Conservation (phyloP, 2,113 vertebrate genomes). For the Pollimyrus isidori region DNA sequence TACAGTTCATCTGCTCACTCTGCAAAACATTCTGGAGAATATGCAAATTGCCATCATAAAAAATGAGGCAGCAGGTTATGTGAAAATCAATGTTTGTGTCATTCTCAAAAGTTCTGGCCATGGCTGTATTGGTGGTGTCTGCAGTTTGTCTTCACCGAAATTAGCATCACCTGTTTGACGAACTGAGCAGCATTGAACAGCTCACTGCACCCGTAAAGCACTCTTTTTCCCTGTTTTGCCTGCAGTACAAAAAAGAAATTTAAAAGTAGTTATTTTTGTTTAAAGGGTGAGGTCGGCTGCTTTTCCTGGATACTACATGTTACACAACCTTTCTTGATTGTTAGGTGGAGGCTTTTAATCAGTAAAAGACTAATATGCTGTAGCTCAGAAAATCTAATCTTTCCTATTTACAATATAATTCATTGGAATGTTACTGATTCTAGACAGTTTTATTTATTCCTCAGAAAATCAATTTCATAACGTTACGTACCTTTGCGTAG, state of each 20-base stretch:
- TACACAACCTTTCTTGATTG: background rate
- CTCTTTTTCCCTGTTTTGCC: conserved; percentile 84
- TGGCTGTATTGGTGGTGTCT: background rate
- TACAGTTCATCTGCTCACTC: background rate
- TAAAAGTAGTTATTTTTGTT: background rate
- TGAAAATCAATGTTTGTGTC: too few species aligned
- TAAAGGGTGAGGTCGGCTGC: background rate
- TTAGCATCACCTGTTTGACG: conserved; percentile 77
- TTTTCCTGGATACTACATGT: background rate
- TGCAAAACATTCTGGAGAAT: too few species aligned
- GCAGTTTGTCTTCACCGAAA: background rate
- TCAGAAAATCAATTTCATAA: background rate
- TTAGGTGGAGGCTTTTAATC: background rate
- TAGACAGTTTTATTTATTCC: background rate
- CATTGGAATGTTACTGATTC: background rate
- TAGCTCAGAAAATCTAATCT: background rate
- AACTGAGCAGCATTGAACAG: conserved; percentile 93
- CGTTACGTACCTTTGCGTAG: conserved; percentile 77
- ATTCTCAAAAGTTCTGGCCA: too few species aligned
- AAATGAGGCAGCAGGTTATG: too few species aligned
- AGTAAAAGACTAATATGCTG: background rate
- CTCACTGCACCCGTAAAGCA: conserved; percentile 95
- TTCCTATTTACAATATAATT: background rate
- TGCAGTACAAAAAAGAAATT: conserved; percentile 35
- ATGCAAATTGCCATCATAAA: too few species aligned